Evolutionary conservation across 2,113 vertebrate species (phyloP).

Genomic region (Indicator maculatus): DNA sequence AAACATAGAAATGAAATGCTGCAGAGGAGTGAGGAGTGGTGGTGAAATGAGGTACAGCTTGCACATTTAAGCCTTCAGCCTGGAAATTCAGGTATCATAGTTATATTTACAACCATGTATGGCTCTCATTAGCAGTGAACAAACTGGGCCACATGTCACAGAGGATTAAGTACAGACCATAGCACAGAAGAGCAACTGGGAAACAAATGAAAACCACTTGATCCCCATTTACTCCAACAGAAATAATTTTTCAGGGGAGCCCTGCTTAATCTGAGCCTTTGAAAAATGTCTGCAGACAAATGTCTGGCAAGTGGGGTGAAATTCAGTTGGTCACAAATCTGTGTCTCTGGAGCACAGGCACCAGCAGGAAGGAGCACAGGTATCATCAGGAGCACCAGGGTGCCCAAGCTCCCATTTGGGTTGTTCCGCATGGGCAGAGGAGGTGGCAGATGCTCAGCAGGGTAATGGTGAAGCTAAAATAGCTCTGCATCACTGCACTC

Average conservation of each 20-base stretch:
- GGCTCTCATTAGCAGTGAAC: not conserved
- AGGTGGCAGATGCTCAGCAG: not conserved
- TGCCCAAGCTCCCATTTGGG: not conserved
- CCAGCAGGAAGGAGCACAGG: fast-evolving
- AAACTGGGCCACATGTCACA: conserved; percentile 29
- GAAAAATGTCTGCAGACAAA: not conserved
- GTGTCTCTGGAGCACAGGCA: not conserved
- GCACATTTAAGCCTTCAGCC: not conserved
- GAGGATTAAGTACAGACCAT: not conserved
- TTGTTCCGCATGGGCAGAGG: fast-evolving
- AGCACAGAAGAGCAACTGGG: not conserved
- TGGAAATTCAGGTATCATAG: not conserved
- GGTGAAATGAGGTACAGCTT: not conserved
- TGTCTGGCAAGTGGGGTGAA: not conserved
- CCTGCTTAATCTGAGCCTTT: not conserved
- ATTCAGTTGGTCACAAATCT: not conserved
- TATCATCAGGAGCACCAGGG: fast-evolving
- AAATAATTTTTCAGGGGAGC: not conserved
- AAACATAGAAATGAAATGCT: not conserved
- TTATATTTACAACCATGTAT: not conserved
- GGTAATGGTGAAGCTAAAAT: not conserved
- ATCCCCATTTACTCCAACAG: not conserved
- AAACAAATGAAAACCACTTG: not conserved
- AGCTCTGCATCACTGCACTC: fast-evolving
- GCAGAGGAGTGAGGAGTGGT: fast-evolving